A percentile compares a stretch with the other conserved stretches of the same genome.
Conservation (phyloP, 2,113 vertebrate genomes). For the Sterna hirundo region DNA sequence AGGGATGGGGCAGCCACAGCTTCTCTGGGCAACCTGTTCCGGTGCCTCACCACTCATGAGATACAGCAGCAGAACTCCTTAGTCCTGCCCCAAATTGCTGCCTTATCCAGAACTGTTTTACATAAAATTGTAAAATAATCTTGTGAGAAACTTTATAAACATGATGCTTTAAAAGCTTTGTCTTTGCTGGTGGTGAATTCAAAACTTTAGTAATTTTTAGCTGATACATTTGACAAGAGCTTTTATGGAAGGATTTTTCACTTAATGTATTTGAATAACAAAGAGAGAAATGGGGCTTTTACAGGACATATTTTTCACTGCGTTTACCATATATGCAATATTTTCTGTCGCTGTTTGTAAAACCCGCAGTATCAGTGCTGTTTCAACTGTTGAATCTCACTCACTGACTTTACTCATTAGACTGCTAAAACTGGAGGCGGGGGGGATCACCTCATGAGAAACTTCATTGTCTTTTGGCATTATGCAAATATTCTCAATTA, state of each 20-base stretch:
- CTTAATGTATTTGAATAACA: background rate
- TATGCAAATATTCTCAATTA: slow-evolving; percentile 38
- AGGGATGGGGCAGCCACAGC: background rate
- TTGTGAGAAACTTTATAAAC: background rate
- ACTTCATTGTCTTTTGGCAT: background rate
- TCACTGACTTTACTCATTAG: background rate
- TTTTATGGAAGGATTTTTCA: background rate
- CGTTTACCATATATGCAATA: background rate
- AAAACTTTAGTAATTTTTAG: background rate
- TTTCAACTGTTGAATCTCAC: background rate
- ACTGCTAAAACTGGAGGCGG: background rate
- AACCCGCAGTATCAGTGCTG: background rate
- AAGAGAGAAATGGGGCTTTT: background rate
- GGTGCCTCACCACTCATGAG: background rate
- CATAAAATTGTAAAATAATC: background rate
- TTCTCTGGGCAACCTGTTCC: background rate
- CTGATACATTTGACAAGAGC: background rate
- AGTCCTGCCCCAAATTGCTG: background rate
- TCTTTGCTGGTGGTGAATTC: background rate
- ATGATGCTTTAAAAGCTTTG: background rate
- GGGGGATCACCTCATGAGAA: background rate
- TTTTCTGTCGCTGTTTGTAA: background rate
- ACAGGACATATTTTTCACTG: background rate
- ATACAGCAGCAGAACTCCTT: background rate
- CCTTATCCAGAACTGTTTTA: background rate